Conservation (phyloP, 2,888 invertebrate species). For the Microplitis manilae region DNA sequence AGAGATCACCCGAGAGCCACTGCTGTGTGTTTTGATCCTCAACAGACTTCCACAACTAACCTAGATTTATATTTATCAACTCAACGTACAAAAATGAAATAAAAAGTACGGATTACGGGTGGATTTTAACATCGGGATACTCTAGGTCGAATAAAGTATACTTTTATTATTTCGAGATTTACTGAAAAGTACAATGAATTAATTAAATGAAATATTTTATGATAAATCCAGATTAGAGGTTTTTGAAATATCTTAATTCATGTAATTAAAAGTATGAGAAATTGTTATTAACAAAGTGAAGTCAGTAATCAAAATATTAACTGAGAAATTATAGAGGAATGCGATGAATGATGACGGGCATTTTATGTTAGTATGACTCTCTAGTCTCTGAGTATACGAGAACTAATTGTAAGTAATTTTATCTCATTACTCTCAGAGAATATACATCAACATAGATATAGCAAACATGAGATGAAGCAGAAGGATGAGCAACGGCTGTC, state of each 20-base stretch:
- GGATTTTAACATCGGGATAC: too few relatives aligned
- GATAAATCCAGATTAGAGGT: background rate
- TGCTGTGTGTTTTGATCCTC: background rate
- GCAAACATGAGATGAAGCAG: background rate
- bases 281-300: slow-evolving; percentile 6
- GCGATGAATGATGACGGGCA: slow-evolving; percentile 29
- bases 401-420: slow-evolving; percentile 50
- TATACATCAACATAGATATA: slow-evolving; percentile 19
- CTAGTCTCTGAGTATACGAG: background rate
- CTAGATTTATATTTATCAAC: background rate
- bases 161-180: too few relatives aligned
- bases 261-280: background rate
- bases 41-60: background rate
- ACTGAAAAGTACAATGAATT: background rate
- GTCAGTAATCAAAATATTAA: slow-evolving; percentile 11
- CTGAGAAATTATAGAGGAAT: slow-evolving; percentile 22
- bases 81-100: background rate
- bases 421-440: slow-evolving; percentile 46
- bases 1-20: background rate
- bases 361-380: background rate
- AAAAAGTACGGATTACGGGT: background rate
- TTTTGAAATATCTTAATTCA: too few relatives aligned
- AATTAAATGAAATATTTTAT: background rate
- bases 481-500: slow-evolving; percentile 27
- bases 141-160: too few relatives aligned